Conservation (phyloP, 1,140 invertebrate genomes). For the Hylaeus volcanicus region DNA sequence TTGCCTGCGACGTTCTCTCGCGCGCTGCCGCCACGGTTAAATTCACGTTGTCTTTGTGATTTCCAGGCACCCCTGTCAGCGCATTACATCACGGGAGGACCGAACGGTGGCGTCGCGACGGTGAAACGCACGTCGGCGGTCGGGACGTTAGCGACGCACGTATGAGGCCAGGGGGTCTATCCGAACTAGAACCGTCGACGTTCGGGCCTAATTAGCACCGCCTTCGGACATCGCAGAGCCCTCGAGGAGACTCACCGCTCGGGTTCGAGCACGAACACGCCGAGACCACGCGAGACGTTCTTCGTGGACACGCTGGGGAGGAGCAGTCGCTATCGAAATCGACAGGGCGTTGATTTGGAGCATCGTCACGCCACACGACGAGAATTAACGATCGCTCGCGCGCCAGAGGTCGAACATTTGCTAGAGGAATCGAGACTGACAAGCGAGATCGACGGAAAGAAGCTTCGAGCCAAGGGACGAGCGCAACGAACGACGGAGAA, state of each 20-base stretch:
- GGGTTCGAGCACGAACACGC: constrained; percentile 14
- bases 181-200: constrained; percentile 75
- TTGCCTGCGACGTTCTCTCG: too few species aligned
- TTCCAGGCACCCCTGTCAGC: constrained; percentile 77
- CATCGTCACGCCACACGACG: constrained; percentile 1
- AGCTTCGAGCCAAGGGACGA: constrained; percentile 19
- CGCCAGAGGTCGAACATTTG: constrained; percentile 56
- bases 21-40: neutral
- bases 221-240: constrained; percentile 40
- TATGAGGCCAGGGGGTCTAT: constrained; percentile 80
- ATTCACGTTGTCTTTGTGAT: neutral
- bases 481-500: constrained; percentile 52
- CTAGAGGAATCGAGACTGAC: constrained; percentile 28
- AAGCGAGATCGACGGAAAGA: constrained; percentile 12
- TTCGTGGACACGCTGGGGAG: neutral
- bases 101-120: constrained; percentile 80
- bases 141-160: constrained; percentile 83
- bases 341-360: neutral
- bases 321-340: constrained; percentile 9
- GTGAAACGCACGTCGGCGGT: constrained; percentile 78
- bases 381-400: constrained; percentile 29
- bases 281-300: constrained; percentile 5
- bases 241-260: constrained; percentile 24
- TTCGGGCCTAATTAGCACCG: constrained; percentile 60
- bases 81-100: constrained; percentile 80